Evolutionary conservation across 2,113 vertebrate genomes (phyloP).

Genomic region (Chlorodrepanis virens): DNA sequence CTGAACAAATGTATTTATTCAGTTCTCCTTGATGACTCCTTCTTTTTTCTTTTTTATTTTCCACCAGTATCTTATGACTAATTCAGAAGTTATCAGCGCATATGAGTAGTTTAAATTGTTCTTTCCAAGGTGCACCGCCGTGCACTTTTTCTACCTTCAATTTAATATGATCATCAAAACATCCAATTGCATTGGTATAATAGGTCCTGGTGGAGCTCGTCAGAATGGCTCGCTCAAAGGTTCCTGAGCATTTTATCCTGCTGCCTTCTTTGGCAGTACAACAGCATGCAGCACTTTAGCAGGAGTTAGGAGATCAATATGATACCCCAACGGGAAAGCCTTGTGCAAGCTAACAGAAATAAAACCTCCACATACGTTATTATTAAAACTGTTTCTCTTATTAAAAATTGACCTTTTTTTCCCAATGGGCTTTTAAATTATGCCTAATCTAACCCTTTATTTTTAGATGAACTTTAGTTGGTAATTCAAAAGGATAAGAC

Average conservation of each 20-base stretch:
- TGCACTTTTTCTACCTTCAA: conserved; percentile 25
- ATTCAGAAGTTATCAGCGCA: conserved; percentile 35
- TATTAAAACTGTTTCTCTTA: neutral
- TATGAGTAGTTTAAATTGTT: conserved; percentile 7
- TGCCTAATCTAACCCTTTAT: neutral
- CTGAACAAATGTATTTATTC: neutral
- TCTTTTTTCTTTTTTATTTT: neutral
- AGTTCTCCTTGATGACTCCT: neutral
- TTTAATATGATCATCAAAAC: neutral
- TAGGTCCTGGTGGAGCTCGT: conserved; percentile 5
- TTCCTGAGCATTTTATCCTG: neutral
- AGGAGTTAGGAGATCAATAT: neutral
- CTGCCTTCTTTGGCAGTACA: neutral
- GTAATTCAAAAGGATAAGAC: neutral
- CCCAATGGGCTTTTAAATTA: neutral
- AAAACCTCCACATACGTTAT: neutral
- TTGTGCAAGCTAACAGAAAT: neutral
- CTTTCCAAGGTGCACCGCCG: neutral
- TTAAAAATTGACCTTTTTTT: neutral
- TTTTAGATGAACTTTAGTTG: neutral
- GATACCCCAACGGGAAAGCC: neutral
- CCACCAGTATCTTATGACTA: neutral
- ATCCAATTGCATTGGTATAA: neutral
- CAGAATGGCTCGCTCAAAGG: neutral
- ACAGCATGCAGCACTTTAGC: neutral